phyloP scores from a whole-genome alignment of 2,797 vertebrate species.

The Eurystomus glaucurus region DNA sequence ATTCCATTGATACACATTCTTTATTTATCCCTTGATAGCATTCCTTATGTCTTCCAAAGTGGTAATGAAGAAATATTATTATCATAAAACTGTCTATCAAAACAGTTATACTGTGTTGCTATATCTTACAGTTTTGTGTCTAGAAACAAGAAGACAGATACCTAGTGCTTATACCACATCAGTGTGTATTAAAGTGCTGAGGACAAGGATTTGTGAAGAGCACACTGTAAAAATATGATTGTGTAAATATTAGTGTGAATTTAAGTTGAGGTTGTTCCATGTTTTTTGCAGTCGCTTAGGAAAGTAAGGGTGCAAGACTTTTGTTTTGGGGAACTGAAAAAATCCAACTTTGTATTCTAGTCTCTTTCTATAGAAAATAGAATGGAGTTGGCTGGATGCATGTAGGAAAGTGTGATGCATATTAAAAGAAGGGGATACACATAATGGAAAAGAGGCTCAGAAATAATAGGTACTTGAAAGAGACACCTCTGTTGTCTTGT shows the following conservation, averaged over 20 bases:
- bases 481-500: not conserved
- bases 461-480: not conserved
- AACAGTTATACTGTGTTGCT: not conserved
- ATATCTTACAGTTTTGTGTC: not conserved
- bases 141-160: not conserved
- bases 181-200: not conserved
- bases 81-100: not conserved
- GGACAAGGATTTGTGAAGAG: not conserved
- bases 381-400: not conserved
- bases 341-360: accelerated
- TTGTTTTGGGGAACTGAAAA: not conserved
- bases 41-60: not conserved
- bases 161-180: not conserved
- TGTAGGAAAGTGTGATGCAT: not conserved
- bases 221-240: not conserved
- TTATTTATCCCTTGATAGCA: not conserved
- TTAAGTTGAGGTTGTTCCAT: not conserved
- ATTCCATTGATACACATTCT: not conserved
- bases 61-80: not conserved
- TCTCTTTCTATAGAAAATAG: not conserved
- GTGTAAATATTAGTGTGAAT: not conserved
- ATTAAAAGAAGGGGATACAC: not conserved
- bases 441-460: not conserved
- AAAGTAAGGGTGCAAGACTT: not conserved
- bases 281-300: not conserved